Base-by-base conservation (phyloP, 35 echinoderm and acorn worm genomes). In the Stichopus chloronotus region DNA sequence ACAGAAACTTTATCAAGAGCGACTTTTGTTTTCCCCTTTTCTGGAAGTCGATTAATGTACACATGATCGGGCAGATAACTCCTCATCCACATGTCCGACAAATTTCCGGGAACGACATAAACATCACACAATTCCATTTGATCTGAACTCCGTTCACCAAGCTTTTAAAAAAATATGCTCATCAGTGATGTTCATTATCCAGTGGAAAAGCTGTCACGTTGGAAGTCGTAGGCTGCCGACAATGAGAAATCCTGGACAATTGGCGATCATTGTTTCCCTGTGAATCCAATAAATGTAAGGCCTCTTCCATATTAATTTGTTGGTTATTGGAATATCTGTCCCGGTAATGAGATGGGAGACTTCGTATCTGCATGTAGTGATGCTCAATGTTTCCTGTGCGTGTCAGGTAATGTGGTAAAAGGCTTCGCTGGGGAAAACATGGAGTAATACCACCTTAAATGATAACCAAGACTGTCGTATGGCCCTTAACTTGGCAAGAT, bases 121-220 rank as follows among this genome's bases (percentile, higher is more conserved):
- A 65, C 61, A 65, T 11, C 11, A 19, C 5, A 65, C 11, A 19
- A 65, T 9, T 65, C 19, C 12, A 65, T 65, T 19, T 65, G 61
- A 19, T 65, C 19, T 65, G 61, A 14, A 65, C 61, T 65, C 19
- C 11, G 19, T 65, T 43, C 30, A 43, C 30, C 10, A 13, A 65
- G 61, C 19, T 4, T 4, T 21, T 79, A 79, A 79, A 13, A 79
- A 8, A 43, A 19, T 21, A 79, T 79, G 11, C 30, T 79, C 22
- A 21, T 79, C 77, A 79, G 77, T 79, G 77, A 79, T 79, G 77
- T 79, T 79, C 77, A 79, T 79, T 79, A 25, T 79, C n/a, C 22
- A 10, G 2, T 79, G 77, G 14, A 19, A 79, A 79, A 21, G 77
- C 22, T 79, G 77, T 79, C 22, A 79, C 0, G 22, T 79, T 79